These are phyloP conservation scores for Myrmecobius fasciatus DNA, from an alignment of 2,113 vertebrate species.

Conservation along the genomic window DNA sequence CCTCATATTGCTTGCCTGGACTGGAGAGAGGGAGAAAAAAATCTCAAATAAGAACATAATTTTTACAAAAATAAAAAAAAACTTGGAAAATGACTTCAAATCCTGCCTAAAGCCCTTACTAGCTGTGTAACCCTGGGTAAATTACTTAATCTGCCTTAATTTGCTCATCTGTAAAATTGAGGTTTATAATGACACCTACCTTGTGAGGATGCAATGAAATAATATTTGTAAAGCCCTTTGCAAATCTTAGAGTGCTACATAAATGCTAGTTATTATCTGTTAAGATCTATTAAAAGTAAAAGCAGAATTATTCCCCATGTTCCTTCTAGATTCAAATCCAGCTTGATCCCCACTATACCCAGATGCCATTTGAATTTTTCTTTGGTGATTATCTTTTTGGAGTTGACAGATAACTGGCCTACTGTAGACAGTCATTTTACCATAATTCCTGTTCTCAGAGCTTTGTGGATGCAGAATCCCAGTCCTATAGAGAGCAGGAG, in stretches of 20 bases:
- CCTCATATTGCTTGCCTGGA: neutral
- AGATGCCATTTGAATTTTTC: neutral
- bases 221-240: neutral
- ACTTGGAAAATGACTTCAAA: neutral
- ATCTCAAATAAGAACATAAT: neutral
- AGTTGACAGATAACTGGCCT: neutral
- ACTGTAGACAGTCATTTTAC: neutral
- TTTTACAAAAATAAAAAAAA: neutral
- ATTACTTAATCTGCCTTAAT: neutral
- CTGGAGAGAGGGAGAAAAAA: neutral
- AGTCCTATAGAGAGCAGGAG: neutral
- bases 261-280: neutral
- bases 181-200: neutral
- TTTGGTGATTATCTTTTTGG: neutral
- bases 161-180: neutral
- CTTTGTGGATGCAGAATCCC: neutral
- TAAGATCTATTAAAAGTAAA: neutral
- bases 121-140: neutral
- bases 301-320: neutral
- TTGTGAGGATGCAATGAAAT: neutral
- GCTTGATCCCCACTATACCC: neutral
- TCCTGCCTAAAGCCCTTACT: neutral
- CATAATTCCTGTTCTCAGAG: neutral
- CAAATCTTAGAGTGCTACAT: neutral
- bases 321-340: neutral